phyloP scores from a whole-genome alignment of 2,888 invertebrate species.

The Melanargia galathea region DNA sequence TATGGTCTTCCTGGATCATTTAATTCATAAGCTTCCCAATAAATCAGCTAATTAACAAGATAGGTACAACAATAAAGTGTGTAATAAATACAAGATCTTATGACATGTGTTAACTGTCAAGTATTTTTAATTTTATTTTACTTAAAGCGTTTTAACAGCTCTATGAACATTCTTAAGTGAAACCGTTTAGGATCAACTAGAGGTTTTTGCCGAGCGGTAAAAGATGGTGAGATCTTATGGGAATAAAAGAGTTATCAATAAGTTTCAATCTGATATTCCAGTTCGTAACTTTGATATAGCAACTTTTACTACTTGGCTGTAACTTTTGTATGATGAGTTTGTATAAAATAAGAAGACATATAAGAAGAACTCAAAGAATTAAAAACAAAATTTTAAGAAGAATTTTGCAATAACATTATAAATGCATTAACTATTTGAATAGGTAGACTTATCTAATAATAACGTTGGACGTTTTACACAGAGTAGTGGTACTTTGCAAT shows the following conservation, averaged over 20 bases:
- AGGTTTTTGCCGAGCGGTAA: conserved; percentile 65
- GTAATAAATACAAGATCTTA: conserved; percentile 69
- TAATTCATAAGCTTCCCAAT: conserved; percentile 72
- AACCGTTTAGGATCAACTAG: conserved; percentile 69
- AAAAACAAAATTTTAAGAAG: background rate
- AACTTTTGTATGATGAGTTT: conserved; percentile 20
- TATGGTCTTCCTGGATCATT: conserved; percentile 64
- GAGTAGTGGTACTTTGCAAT: background rate
- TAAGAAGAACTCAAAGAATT: too few species aligned
- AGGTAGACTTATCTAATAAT: background rate
- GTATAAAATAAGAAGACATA: too few species aligned
- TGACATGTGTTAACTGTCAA: conserved; percentile 62
- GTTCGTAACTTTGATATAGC: conserved; percentile 31
- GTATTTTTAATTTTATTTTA: conserved; percentile 57
- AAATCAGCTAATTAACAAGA: conserved; percentile 73
- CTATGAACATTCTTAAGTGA: conserved; percentile 56
- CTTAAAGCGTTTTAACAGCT: conserved; percentile 57
- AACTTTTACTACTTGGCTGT: conserved; percentile 26
- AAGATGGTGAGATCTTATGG: conserved; percentile 69
- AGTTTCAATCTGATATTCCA: conserved; percentile 56
- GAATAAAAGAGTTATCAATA: conserved; percentile 77
- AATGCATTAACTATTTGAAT: background rate
- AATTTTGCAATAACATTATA: background rate
- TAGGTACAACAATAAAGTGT: conserved; percentile 70
- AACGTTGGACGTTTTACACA: background rate